Evolutionary conservation across 92 coral and sea anemone genomes (phyloP), one percentile per base, ranked within the genome.

Genomic region (Heteractis magnifica): DNA sequence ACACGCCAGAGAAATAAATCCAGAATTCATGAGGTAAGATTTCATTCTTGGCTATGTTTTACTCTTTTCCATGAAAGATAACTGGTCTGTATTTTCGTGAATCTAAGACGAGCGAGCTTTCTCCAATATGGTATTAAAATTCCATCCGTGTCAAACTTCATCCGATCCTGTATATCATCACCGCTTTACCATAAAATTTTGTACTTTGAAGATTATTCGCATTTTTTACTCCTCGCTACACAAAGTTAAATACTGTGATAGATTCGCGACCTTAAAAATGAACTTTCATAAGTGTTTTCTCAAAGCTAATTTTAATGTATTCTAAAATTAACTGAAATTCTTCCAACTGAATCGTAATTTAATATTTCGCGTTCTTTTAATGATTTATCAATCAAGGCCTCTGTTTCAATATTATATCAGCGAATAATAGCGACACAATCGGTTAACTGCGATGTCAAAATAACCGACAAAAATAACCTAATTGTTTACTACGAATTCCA

Each of bases 11-110:
- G 91, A 75, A 72, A 84, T 64, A 9, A 81, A 85, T 16, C 92
- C 92, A 10, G 83, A 79, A 41, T 89, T 81, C 77, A 89, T 89
- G 26, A 89, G 92, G 92, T 89, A 75, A 26, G 92, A 15, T 4
- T 6, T 55, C 56, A 44, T 6, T n/a, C 55, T 44, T 48, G 1
- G 10, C 0, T 68, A 0, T 9, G 3, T 6, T 13, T 13, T 68
- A 10, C 44, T 23, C 5, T 9, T 8, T 23, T 20, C 50, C 73
- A 21, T 8, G 49, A 13, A 26, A 26, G 26, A 68, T 26, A 21
- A 23, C 73, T 21, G 14, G 49, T 8, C 3, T 20, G 73, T 26
- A 68, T 20, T 20, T 62, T 68, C 49, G 73, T 23, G 49, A 68
- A 68, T 41, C 73, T 3, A 8, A 68, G 44, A 34, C 44, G 44